Base-by-base conservation (phyloP, 2,797 vertebrate species). In the Spinus olivaceus region DNA sequence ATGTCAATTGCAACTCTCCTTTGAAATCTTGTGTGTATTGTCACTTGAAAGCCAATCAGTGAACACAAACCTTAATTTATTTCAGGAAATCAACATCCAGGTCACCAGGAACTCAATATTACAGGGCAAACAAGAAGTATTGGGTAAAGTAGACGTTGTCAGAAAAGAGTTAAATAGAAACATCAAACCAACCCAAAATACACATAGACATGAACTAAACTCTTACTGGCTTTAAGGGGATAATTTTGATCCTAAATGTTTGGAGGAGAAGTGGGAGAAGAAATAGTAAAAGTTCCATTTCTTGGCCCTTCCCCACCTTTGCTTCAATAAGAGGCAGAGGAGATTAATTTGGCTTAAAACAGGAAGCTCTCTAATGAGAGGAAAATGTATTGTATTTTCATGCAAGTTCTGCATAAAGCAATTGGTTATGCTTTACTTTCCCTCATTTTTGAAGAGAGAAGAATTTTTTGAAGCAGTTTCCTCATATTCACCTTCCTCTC, bases 101-200 rank as follows among this genome's bases (percentile, higher is more conserved):
- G 71, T 46, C n/a, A 78, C 25, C 25, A 81, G 4, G 8, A 92
- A 74, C 16, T 42, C 73, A 30, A 3, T 49, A 59, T 49, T 70
- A 33, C 28, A 85, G 60, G 37, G 39, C 9, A 14, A 82, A 22
- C 4, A 65, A 49, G 8, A 78, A 59, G 56, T 51, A 65, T 0
- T 42, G 19, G 33, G 24, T 32, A 49, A 88, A 80, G n/a, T 0
- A 72, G 41, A 42, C 0, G 0, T 32, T 30, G 22, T 76, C 33
- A 42, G 15, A 28, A 9, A 85, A 86, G 30, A 27, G 16, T 9
- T 79, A 27, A 82, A 53, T 1, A 81, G 61, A 37, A 32, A 49
- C 11, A 6, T 39, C 39, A 41, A 80, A 16, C 12, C 8, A 72
- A 46, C 7, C 3, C 60, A 73, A 86, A 49, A 70, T 23, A 64